Conservation (phyloP, 2,113 vertebrate species). For the Syrmaticus mikado region DNA sequence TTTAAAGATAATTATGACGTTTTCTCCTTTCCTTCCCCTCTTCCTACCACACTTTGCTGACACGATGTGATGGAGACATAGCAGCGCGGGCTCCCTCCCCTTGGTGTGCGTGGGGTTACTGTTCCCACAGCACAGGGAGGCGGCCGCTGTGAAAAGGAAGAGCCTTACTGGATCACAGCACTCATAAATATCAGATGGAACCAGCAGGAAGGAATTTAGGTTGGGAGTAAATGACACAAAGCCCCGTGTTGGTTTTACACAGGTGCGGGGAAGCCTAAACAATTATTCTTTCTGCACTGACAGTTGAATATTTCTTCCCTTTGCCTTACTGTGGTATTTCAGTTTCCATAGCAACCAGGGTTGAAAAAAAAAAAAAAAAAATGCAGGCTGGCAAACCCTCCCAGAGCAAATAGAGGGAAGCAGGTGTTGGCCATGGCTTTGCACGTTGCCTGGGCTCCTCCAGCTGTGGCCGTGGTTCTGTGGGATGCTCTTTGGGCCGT, state of each 20-base stretch:
- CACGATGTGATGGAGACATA: neutral
- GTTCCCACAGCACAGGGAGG: constrained; percentile 18
- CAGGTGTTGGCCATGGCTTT: neutral
- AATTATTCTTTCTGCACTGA: constrained; percentile 71
- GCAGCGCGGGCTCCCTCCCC: neutral
- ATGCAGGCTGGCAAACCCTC: constrained; percentile 68
- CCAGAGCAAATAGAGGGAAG: constrained; percentile 18
- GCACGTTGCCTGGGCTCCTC: neutral
- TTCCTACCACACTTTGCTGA: neutral
- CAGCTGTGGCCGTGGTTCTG: neutral
- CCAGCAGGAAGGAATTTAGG: constrained; percentile 60
- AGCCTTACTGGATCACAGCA: constrained; percentile 17
- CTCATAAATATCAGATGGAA: constrained; percentile 68
- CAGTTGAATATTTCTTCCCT: constrained; percentile 74
- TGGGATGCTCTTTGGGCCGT: neutral
- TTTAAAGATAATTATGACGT: neutral
- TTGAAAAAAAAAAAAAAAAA: no score
- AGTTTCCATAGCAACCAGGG: constrained; percentile 81
- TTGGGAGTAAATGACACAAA: constrained; percentile 74
- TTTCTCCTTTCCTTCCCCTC: neutral
- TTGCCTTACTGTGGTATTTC: constrained; percentile 63
- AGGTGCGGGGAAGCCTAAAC: constrained; percentile 20
- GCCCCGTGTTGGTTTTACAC: constrained; percentile 21
- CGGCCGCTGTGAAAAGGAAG: neutral
- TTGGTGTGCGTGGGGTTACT: neutral